Base-by-base conservation (phyloP, 2,113 vertebrate species). In the Anolis carolinensis region DNA sequence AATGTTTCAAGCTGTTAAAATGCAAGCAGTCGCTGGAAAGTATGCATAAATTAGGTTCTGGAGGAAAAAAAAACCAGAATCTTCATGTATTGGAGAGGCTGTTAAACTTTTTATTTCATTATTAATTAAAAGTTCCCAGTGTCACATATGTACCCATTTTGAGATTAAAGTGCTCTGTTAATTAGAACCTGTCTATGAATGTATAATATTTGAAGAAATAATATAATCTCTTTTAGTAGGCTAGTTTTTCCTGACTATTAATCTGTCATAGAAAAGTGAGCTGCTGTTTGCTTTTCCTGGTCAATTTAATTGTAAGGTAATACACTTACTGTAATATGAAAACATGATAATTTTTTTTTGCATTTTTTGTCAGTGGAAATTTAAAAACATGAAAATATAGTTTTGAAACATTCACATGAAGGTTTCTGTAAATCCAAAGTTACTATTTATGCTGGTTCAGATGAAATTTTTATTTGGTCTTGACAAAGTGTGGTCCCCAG, bases 41-140 rank as follows among this genome's bases (percentile, higher is more conserved):
- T 59, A 36, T 89, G 20, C 25, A 32, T 87, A 89, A 90, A 79
- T 90, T 88, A 89, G 48, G 30, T 88, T 85, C 25, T 79, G 39
- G n/a, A n/a, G n/a, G n/a, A 44, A 34, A 90, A 83, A 84, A 87
- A 71, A 27, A 1, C 44, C 23, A 16, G 79, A 62, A 72, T 90
- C n/a, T 62, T 32, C 39, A 62, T 73, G 55, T 85, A 84, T 85
- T 90, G 34, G 59, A 87, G 84, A 63, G 62, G 73, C 88, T 84
- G 13, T 89, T 92, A 89, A 94, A 78, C 34, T 87, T 81, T 77
- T 89, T 21, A 83, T 90, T 84, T 81, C 59, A 77, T 87, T 90
- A 32, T 85, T 92, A 91, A 92, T 89, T 92, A 89, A 90, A 92
- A 90, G 73, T 52, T 93, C 63, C 67, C 52, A 21, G 14, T 90